phyloP scores from a whole-genome alignment of 2,888 invertebrate species.

The Auanema freiburgensis region DNA sequence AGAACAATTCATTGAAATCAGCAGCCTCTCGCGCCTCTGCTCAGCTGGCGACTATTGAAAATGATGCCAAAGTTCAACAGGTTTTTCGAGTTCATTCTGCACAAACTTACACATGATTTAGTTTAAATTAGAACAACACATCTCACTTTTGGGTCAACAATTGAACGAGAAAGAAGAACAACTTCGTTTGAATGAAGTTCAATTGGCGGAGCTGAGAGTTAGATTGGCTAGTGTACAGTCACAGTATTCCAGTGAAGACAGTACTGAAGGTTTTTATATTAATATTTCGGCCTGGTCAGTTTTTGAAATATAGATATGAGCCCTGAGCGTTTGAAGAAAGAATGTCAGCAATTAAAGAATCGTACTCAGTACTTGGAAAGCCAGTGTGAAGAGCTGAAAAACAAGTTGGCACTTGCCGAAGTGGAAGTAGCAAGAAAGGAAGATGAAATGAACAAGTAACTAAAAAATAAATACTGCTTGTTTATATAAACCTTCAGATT shows the following conservation, averaged over 20 bases:
- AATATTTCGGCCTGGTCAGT: neutral
- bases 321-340: constrained; percentile 41
- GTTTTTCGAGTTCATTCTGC: neutral
- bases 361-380: constrained; percentile 39
- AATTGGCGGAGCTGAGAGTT: constrained; percentile 28
- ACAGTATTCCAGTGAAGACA: constrained; percentile 19
- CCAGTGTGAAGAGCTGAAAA: constrained; percentile 38
- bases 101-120: constrained; percentile 1
- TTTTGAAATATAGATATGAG: constrained; percentile 26
- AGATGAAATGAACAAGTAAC: constrained; percentile 26
- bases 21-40: constrained; percentile 23
- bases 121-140: constrained; percentile 23
- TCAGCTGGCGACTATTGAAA: constrained; percentile 27
- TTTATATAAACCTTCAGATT: constrained; percentile 8
- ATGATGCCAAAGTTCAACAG: constrained; percentile 28
- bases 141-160: constrained; percentile 17
- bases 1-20: constrained; percentile 32
- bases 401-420: constrained; percentile 27
- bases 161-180: constrained; percentile 35
- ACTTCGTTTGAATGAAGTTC: constrained; percentile 15
- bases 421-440: constrained; percentile 26
- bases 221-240: constrained; percentile 25
- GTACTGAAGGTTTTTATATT: constrained; percentile 13
- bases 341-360: constrained; percentile 42
- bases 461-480: too few species aligned